phyloP scores from a whole-genome alignment of 1,140 invertebrate species.

The Hormaphis cornu region DNA sequence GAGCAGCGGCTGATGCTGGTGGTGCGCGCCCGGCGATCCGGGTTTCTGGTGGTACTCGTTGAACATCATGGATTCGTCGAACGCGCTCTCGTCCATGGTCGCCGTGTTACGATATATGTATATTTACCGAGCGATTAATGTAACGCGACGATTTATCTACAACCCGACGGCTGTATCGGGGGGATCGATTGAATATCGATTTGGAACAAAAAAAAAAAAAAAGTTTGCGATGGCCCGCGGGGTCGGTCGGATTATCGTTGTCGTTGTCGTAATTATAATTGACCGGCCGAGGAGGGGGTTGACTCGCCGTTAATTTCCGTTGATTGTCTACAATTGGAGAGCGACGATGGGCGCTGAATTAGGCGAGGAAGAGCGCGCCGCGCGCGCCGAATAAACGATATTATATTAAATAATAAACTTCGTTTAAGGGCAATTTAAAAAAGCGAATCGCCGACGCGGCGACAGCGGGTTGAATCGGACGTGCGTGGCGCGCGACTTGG shows the following conservation, averaged over 20 bases:
- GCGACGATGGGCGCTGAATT: constrained; percentile 19
- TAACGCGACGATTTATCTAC: too few relatives aligned
- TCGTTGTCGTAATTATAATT: too few relatives aligned
- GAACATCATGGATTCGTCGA: constrained; percentile 27
- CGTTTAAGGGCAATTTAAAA: constrained; percentile 32
- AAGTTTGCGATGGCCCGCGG: too few relatives aligned
- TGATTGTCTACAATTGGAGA: constrained; percentile 33
- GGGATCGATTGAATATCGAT: too few relatives aligned
- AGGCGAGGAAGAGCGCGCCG: too few relatives aligned
- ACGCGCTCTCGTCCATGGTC: constrained; percentile 11
- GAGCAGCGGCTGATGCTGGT: constrained; percentile 7
- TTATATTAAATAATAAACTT: constrained; percentile 32
- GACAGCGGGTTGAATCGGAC: not conserved
- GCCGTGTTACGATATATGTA: too few relatives aligned
- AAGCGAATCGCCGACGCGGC: not conserved
- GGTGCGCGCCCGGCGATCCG: not conserved
- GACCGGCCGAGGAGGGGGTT: constrained; percentile 10
- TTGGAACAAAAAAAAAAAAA: not conserved
- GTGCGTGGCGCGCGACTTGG: not conserved
- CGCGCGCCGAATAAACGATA: not conserved
- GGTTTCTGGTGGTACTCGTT: constrained; percentile 23
- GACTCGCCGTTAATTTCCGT: constrained; percentile 18
- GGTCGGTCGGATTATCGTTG: too few relatives aligned
- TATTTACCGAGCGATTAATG: too few relatives aligned
- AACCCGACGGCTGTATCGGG: too few relatives aligned